phyloP scores from a whole-genome alignment of 2,113 vertebrate genomes.

The Pteropus alecto region DNA sequence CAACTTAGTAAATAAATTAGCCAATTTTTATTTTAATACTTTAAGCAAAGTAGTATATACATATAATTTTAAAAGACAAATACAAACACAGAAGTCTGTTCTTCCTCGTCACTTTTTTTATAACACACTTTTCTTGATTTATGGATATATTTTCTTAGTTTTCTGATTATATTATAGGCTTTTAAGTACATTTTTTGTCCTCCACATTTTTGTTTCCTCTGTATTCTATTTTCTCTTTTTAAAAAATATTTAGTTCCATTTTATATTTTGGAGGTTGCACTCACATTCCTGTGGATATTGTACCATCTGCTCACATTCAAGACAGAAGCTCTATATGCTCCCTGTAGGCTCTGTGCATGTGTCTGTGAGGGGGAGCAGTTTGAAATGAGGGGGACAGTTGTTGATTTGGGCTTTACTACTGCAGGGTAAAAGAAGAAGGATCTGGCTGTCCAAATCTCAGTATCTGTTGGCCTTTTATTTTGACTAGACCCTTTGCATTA shows the following conservation, averaged over 20 bases:
- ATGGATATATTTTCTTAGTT: not conserved
- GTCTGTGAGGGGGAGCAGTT: not conserved
- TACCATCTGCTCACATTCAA: not conserved
- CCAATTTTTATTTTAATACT: not conserved
- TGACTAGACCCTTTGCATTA: not conserved
- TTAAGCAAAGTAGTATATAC: not conserved
- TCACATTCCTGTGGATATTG: not conserved
- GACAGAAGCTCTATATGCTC: not conserved
- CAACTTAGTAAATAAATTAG: conserved; percentile 12
- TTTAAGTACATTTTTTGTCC: not conserved
- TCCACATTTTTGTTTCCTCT: not conserved
- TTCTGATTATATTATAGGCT: not conserved
- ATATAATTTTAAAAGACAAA: conserved; percentile 17
- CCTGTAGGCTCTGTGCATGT: not conserved
- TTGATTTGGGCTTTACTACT: not conserved
- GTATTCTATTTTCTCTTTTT: not conserved
- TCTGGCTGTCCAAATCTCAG: not conserved
- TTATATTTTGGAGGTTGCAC: not conserved
- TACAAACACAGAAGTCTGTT: not conserved
- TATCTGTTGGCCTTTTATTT: not conserved
- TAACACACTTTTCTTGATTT: not conserved
- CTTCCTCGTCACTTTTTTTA: not conserved
- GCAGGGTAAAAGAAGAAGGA: not conserved
- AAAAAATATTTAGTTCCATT: not conserved
- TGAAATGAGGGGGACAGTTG: not conserved